A percentile compares a stretch with the other conserved stretches of the same genome.
Conservation (phyloP, 1,140 invertebrate genomes). For the Bombus picipes region DNA sequence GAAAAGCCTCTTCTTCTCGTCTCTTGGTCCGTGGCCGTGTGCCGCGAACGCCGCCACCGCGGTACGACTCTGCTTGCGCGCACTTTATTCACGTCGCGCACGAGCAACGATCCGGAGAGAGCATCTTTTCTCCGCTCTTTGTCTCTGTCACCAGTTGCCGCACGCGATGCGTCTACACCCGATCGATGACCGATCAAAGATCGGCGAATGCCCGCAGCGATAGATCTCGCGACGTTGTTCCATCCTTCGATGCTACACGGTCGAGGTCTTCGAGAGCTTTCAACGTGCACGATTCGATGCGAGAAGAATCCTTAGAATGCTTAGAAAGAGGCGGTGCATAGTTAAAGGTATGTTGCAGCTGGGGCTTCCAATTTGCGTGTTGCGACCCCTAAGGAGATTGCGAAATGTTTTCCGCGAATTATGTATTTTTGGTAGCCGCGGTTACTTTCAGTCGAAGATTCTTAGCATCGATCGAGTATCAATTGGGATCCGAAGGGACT, state of each 20-base stretch:
- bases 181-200: conserved; percentile 51
- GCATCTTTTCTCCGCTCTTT: not conserved
- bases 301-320: not conserved
- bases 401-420: not conserved
- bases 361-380: not conserved
- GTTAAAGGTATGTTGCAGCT: not conserved
- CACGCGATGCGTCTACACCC: conserved; percentile 29
- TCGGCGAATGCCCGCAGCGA: conserved; percentile 3
- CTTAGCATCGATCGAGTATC: too few species aligned
- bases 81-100: conserved; percentile 26
- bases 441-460: not conserved
- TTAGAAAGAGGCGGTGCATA: not conserved
- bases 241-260: not conserved
- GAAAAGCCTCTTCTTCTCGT: not conserved
- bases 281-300: not conserved
- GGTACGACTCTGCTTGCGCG: not conserved
- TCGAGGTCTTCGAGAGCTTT: not conserved
- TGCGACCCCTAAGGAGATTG: not conserved
- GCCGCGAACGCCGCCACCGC: not conserved
- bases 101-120: conserved; percentile 5
- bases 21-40: not conserved
- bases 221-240: conserved; percentile 13
- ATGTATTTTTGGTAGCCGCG: too few species aligned
- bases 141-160: conserved; percentile 29
- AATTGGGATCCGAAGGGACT: too few species aligned